Conservation (phyloP, 2,888 invertebrate species). For the Acanthoscelides obtectus region DNA sequence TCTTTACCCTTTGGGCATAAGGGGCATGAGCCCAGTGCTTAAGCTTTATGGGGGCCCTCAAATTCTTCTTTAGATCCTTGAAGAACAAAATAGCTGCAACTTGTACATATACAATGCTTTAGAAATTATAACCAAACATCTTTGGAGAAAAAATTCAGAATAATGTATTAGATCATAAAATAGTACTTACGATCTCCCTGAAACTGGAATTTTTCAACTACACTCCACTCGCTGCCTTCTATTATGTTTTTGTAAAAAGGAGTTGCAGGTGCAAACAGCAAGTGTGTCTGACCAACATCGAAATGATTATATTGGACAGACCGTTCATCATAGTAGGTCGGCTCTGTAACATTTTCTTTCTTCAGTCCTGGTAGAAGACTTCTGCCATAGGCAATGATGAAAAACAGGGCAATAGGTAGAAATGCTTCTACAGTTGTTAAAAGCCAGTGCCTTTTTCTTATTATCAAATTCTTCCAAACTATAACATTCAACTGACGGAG, state of each 20-base stretch:
- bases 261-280: slow-evolving; percentile 37
- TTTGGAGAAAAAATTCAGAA: too few species aligned
- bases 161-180: too few species aligned
- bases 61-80: too few species aligned
- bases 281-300: slow-evolving; percentile 20
- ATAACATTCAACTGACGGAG: slow-evolving; percentile 33
- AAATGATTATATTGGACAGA: slow-evolving; percentile 15
- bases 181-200: slow-evolving; percentile 36
- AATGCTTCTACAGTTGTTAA: slow-evolving; percentile 37
- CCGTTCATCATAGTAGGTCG: slow-evolving; percentile 30
- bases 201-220: slow-evolving; percentile 35
- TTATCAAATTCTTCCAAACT: slow-evolving; percentile 40
- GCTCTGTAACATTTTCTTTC: slow-evolving; percentile 32
- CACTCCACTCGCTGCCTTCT: slow-evolving; percentile 14
- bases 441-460: slow-evolving; percentile 41
- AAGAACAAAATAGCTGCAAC: too few species aligned
- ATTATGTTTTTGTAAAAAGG: slow-evolving; percentile 35
- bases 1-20: too few species aligned
- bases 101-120: too few species aligned
- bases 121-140: too few species aligned
- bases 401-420: slow-evolving; percentile 39
- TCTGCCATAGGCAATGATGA: slow-evolving; percentile 40
- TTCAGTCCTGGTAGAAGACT: slow-evolving; percentile 38
- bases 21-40: too few species aligned
- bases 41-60: too few species aligned